Conservation (phyloP, 2,113 vertebrate genomes). For the Alaudala cheleensis region DNA sequence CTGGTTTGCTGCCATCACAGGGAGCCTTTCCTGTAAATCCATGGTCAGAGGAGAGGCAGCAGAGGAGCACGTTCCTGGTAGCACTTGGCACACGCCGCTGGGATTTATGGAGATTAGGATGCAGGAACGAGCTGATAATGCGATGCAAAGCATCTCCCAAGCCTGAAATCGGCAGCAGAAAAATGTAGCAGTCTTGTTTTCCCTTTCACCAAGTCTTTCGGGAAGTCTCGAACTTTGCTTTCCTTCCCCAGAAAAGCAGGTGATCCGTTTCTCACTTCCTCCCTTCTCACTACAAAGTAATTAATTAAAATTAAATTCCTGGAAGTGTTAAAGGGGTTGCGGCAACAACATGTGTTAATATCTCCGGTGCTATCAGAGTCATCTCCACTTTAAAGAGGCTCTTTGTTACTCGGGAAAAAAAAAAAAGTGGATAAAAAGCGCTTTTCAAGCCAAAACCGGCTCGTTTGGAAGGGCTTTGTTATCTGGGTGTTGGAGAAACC, state of each 20-base stretch:
- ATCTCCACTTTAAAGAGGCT: slow-evolving; percentile 2
- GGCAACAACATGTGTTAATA: slow-evolving; percentile 8
- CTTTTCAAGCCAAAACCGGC: not conserved
- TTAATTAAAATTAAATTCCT: slow-evolving; percentile 40
- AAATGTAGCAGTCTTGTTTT: slow-evolving; percentile 14
- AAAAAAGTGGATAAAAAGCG: not conserved
- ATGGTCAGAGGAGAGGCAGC: not conserved
- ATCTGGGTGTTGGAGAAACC: not conserved
- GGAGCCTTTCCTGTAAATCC: not conserved
- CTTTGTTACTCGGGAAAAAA: not conserved
- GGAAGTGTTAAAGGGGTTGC: slow-evolving; percentile 3
- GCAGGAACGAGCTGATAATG: slow-evolving; percentile 12
- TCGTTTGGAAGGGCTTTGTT: not conserved
- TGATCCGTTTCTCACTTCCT: not conserved
- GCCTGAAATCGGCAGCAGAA: not conserved
- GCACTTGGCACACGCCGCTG: not conserved
- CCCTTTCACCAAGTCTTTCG: not conserved
- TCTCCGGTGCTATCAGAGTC: not conserved
- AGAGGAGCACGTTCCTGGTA: not conserved
- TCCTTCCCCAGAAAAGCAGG: not conserved
- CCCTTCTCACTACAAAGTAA: not conserved
- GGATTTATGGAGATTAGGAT: slow-evolving; percentile 36
- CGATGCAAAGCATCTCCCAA: not conserved
- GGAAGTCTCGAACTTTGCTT: not conserved
- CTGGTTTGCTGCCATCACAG: not conserved